A percentile compares a stretch with the other conserved stretches of the same genome.
Evolutionary conservation across 2,888 invertebrate species (phyloP).

Genomic region (Neoascia interrupta): DNA sequence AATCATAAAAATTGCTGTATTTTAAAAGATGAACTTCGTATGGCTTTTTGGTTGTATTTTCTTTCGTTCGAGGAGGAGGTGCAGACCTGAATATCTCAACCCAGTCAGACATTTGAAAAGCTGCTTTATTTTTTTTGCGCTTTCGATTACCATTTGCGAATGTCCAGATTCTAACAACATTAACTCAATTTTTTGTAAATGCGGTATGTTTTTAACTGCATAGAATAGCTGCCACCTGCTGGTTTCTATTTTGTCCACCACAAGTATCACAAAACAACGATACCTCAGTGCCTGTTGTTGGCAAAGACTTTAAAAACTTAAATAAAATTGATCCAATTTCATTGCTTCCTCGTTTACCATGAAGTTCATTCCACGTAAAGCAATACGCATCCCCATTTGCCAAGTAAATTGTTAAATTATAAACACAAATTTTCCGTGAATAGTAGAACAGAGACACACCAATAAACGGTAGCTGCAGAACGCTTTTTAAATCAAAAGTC

Average conservation of each 20-base stretch:
- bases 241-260: slow-evolving; percentile 12
- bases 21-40: background rate
- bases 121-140: too few species aligned
- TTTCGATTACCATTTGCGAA: too few species aligned
- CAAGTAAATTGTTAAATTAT: slow-evolving; percentile 2
- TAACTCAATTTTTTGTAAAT: too few species aligned
- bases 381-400: too few species aligned
- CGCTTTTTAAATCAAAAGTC: slow-evolving; percentile 4
- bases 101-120: background rate
- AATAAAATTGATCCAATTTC: slow-evolving; percentile 14
- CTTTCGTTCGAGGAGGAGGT: too few species aligned
- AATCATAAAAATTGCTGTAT: background rate
- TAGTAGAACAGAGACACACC: slow-evolving; percentile 9
- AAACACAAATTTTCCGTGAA: slow-evolving; percentile 7
- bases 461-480: background rate
- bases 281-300: background rate
- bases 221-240: too few species aligned
- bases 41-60: background rate
- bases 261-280: slow-evolving; percentile 9
- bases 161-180: too few species aligned
- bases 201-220: too few species aligned
- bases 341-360: slow-evolving; percentile 14
- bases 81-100: background rate
- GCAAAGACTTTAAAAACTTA: slow-evolving; percentile 4
- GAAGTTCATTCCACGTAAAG: too few species aligned